phyloP scores from a whole-genome alignment of 2,888 invertebrate genomes.

The Ochropleura leucogaster region DNA sequence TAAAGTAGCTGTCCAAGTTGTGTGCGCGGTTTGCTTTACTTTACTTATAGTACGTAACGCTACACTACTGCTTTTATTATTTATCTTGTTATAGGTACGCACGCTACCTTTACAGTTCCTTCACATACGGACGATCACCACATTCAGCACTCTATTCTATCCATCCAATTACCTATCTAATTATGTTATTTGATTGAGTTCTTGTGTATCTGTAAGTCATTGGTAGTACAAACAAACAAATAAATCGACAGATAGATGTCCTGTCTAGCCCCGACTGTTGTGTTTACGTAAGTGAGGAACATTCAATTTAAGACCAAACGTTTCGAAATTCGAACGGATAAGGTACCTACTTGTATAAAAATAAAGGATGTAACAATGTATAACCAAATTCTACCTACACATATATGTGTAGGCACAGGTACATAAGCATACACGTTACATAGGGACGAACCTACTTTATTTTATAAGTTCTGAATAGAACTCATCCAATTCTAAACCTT shows the following conservation, averaged over 20 bases:
- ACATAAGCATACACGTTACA: slow-evolving; percentile 10
- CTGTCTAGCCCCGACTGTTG: not conserved
- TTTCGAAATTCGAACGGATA: not conserved
- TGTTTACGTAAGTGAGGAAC: not conserved
- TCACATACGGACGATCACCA: not conserved
- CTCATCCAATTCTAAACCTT: slow-evolving; percentile 24
- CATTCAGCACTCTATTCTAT: not conserved
- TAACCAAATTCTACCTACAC: slow-evolving; percentile 14
- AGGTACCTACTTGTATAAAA: slow-evolving; percentile 1
- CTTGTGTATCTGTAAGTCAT: not conserved
- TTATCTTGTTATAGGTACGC: not conserved
- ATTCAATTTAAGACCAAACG: not conserved
- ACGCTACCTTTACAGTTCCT: not conserved
- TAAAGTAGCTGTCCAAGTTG: not conserved
- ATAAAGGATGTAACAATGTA: slow-evolving; percentile 17
- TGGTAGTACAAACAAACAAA: slow-evolving; percentile 2
- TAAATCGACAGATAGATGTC: slow-evolving; percentile 1
- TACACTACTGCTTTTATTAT: not conserved
- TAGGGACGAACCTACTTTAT: slow-evolving; percentile 22
- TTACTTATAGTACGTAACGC: slow-evolving; percentile 14
- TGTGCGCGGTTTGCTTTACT: not conserved
- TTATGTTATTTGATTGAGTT: slow-evolving; percentile 19
- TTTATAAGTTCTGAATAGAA: slow-evolving; percentile 14
- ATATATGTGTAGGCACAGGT: not conserved
- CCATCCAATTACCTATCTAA: slow-evolving; percentile 7